Conservation (phyloP, 2,888 invertebrate genomes). For the Pollenia griseotomentosa region DNA sequence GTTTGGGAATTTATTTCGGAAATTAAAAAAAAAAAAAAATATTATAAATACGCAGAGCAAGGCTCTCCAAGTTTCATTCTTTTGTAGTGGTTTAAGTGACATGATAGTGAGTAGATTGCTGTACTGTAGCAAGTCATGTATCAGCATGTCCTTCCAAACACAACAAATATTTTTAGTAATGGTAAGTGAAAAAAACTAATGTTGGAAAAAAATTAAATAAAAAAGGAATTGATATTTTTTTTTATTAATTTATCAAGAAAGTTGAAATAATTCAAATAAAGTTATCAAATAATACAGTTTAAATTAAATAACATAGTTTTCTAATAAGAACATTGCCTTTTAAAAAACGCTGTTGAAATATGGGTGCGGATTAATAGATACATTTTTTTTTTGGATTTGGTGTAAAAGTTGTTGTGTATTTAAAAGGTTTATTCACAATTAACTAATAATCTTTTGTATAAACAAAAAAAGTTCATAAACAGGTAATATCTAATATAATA, state of each 20-base stretch:
- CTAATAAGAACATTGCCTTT: constrained; percentile 23
- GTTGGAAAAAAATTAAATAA: constrained; percentile 34
- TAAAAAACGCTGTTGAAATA: constrained; percentile 58
- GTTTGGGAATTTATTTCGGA: constrained; percentile 26
- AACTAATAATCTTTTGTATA: neutral
- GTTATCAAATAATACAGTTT: constrained; percentile 10
- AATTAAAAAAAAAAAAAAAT: constrained; percentile 43
- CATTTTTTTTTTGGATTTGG: constrained; percentile 62
- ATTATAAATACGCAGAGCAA: constrained; percentile 82
- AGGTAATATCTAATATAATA: constrained; percentile 7
- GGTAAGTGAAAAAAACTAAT: constrained; percentile 80
- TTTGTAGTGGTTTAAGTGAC: constrained; percentile 84
- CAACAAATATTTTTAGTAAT: constrained; percentile 84
- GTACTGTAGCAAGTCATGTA: constrained; percentile 84
- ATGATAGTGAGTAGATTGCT: constrained; percentile 84
- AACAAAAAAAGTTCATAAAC: constrained; percentile 21
- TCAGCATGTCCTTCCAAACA: constrained; percentile 85
- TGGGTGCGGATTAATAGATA: constrained; percentile 75
- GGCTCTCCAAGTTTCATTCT: constrained; percentile 82
- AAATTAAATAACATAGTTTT: constrained; percentile 3
- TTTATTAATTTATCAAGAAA: constrained; percentile 7
- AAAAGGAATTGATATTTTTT: neutral
- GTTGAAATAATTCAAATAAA: constrained; percentile 8
- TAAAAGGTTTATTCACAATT: neutral
- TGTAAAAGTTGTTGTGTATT: constrained; percentile 4